phyloP scores from a whole-genome alignment of 2,113 vertebrate genomes.

The Cololabis saira region DNA sequence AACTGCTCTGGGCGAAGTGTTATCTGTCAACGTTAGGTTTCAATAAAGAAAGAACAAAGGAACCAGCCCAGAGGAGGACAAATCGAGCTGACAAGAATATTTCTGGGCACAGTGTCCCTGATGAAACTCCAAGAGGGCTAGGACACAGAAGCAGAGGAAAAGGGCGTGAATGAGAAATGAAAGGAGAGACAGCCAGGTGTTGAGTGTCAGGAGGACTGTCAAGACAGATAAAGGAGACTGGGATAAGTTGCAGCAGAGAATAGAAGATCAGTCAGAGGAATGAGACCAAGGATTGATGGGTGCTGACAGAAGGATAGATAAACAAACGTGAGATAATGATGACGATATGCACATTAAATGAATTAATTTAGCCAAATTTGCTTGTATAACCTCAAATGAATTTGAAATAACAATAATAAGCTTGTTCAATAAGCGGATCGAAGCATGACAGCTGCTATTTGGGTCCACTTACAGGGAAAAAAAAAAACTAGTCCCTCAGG shows the following conservation, averaged over 20 bases:
- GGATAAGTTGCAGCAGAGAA: constrained; percentile 35
- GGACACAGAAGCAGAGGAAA: neutral
- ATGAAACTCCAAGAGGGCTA: constrained; percentile 11
- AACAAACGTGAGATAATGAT: neutral
- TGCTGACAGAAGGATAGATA: neutral
- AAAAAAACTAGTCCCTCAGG: constrained; percentile 49
- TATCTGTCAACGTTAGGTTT: neutral
- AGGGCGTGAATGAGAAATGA: neutral
- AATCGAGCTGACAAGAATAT: neutral
- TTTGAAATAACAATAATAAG: constrained; percentile 7
- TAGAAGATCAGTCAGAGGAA: constrained; percentile 48
- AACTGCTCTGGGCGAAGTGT: too few relatives aligned
- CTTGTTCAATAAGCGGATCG: constrained; percentile 1
- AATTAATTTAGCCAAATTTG: neutral
- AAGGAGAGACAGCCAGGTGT: constrained; percentile 6
- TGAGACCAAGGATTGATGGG: neutral
- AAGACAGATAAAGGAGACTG: constrained; percentile 34
- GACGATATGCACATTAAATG: neutral
- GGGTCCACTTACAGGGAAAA: constrained; percentile 56
- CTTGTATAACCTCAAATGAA: neutral
- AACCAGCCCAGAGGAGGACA: constrained; percentile 9
- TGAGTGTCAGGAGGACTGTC: constrained; percentile 28
- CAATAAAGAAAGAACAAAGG: neutral
- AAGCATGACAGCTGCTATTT: constrained; percentile 52
- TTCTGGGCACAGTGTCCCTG: neutral